phyloP scores from a whole-genome alignment of 1,140 invertebrate species.

The Neotoxoptera formosana region DNA sequence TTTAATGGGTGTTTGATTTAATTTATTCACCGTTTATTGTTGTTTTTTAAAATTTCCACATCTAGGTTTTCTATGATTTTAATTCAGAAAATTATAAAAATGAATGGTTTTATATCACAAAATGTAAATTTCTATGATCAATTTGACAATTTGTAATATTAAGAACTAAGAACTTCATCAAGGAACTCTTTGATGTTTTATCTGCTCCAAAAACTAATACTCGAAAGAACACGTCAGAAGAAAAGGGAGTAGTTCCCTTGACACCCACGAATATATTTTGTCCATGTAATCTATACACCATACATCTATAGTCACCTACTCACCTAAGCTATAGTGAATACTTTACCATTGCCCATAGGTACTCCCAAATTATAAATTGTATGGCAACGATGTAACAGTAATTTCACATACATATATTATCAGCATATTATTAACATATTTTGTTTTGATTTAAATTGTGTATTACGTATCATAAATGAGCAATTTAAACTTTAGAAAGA shows the following conservation, averaged over 20 bases:
- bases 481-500: background rate
- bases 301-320: background rate
- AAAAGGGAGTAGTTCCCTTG: background rate
- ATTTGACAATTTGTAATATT: background rate
- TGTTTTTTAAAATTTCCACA: background rate
- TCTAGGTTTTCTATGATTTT: background rate
- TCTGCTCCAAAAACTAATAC: background rate
- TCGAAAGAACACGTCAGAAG: background rate
- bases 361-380: background rate
- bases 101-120: background rate
- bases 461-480: background rate
- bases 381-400: background rate
- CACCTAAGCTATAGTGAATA: background rate
- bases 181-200: background rate
- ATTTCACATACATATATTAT: constrained; percentile 12
- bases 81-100: background rate
- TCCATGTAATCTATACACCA: background rate
- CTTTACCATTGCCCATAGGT: background rate
- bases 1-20: too few relatives aligned
- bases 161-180: background rate
- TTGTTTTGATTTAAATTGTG: background rate
- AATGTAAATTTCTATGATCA: background rate
- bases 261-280: background rate
- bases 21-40: too few relatives aligned
- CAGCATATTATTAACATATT: constrained; percentile 18